Conservation (phyloP, 2,113 vertebrate genomes). For the Ceyx cyanopectus region DNA sequence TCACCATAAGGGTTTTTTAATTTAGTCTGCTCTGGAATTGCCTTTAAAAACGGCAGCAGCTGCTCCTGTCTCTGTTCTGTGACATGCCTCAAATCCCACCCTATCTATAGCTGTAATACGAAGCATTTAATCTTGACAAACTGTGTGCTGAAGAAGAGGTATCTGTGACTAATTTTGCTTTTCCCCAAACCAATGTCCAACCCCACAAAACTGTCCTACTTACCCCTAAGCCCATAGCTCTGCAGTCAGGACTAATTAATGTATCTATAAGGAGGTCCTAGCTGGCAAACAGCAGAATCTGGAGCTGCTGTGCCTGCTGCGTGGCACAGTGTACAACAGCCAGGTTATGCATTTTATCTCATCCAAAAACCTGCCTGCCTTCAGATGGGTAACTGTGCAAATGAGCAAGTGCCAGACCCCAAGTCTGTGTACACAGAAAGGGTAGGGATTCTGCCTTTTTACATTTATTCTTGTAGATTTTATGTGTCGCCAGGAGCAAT, state of each 20-base stretch:
- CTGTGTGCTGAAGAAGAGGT: not conserved
- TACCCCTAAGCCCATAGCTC: not conserved
- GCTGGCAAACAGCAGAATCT: not conserved
- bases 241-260: not conserved
- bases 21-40: slow-evolving; percentile 26
- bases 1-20: not conserved
- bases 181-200: not conserved
- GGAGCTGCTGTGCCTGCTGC: not conserved
- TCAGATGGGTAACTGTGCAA: not conserved
- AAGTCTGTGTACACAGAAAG: not conserved
- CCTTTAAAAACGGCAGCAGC: not conserved
- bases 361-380: slow-evolving; percentile 1
- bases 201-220: not conserved
- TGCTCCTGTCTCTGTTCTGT: slow-evolving; percentile 1
- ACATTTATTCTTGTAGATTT: not conserved
- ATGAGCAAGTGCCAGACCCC: not conserved
- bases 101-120: not conserved
- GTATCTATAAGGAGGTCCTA: not conserved
- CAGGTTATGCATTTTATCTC: not conserved
- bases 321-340: not conserved
- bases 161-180: not conserved
- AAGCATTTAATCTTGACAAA: not conserved
- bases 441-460: not conserved
- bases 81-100: not conserved
- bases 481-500: not conserved